Evolutionary conservation across 2,113 vertebrate genomes (phyloP), one percentile per base, ranked within the genome.

Genomic region (Bettongia penicillata): DNA sequence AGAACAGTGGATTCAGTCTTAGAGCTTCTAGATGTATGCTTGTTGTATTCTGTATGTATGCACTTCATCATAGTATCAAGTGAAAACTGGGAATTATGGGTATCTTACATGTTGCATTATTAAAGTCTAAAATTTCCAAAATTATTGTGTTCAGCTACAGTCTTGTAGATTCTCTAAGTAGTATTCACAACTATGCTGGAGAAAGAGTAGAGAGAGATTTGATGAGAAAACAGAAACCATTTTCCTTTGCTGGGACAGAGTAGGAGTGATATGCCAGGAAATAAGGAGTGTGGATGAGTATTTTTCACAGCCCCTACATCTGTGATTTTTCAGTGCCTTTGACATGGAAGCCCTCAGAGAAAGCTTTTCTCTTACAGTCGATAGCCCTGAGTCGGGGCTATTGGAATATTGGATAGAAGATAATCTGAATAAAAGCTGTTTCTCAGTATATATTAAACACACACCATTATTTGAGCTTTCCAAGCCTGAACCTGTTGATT

Each of bases 211-310:
- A 43, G n/a, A 43, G 23, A 1, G 6, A 4, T 43, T 84, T 84
- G 19, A 84, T 84, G 25, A 19, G 3, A 53, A 89, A 49, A 37
- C 8, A 93, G 50, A 91, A 90, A 90, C 53, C 19, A 3, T 89
- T 95, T 94, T 89, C 0, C 95, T 94, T 95, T 92, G 51, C 92
- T 91, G 91, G 61, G 43, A 89, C 14, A 91, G 49, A 89, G 49
- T 51, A 68, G 24, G 77, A 94, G 37, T 94, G 22, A 48, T 93
- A 8, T 94, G 1, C 19, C 94, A 90, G 25, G 55, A 91, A 28
- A 52, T 22, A 52, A 16, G 0, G 24, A 43, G n/a, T 43, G 37
- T 19, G 12, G 22, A 91, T 25, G 90, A 26, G 47, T 68, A 11
- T 26, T 95, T 96, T 48, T 94, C 93, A 57, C 90, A 77, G 55